A percentile compares a stretch with the other conserved stretches of the same genome.
Evolutionary conservation across 2,888 invertebrate species (phyloP).

Genomic region (Hypena proboscidalis): DNA sequence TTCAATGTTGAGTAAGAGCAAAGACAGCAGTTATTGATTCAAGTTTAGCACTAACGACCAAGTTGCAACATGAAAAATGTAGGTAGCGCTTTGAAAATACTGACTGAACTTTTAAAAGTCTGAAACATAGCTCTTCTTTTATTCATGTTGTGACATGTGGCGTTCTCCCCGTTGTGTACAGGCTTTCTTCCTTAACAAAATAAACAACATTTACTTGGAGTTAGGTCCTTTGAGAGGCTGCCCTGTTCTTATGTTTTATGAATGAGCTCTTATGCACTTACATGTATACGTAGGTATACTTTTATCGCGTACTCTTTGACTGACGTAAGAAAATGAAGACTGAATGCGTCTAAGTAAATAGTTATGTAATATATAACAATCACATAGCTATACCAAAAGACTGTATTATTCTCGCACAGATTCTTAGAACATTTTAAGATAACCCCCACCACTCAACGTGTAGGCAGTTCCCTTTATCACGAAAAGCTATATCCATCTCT

Average conservation of each 20-base stretch:
- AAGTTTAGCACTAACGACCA: constrained; percentile 56
- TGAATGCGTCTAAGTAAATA: not conserved
- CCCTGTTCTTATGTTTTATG: constrained; percentile 78
- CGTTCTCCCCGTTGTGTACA: constrained; percentile 76
- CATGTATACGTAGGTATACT: constrained; percentile 47
- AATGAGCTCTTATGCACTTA: constrained; percentile 77
- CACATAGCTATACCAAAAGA: constrained; percentile 32
- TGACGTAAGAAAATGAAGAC: constrained; percentile 9
- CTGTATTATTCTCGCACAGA: constrained; percentile 55
- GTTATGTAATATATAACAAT: constrained; percentile 23
- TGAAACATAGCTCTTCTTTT: constrained; percentile 82
- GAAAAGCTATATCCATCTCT: constrained; percentile 78
- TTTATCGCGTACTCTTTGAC: constrained; percentile 29
- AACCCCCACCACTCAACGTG: constrained; percentile 74
- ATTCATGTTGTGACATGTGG: constrained; percentile 84
- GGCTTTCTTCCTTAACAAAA: constrained; percentile 83
- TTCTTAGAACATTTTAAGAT: constrained; percentile 78
- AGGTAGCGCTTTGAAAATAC: constrained; percentile 73
- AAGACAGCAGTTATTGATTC: constrained; percentile 44
- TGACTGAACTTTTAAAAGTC: constrained; percentile 79
- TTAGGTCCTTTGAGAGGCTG: constrained; percentile 79
- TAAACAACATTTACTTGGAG: constrained; percentile 83
- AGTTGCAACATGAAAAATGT: constrained; percentile 65
- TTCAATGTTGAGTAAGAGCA: no score
- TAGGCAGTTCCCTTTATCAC: constrained; percentile 81